Conservation (phyloP, 2,113 vertebrate genomes). For the Bos taurus region ARS-UCD2.0 NC_037339.1:33101501-33102000, state of each 20-base stretch:
- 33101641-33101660: background rate
- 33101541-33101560: constrained; percentile 21
- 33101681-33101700: constrained; percentile 18
- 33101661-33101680: background rate
- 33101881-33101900: background rate
- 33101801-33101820: background rate
- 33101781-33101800: background rate
- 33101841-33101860: background rate
- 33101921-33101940: background rate
- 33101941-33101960: background rate
- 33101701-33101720: constrained; percentile 14
- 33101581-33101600: background rate
- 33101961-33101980: background rate
- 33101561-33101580: background rate
- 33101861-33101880: background rate
- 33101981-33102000: background rate
- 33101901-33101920: too few species aligned
- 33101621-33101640: background rate
- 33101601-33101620: background rate
- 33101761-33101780: constrained; percentile 1
- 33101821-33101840: background rate
- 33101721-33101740: constrained; percentile 29
- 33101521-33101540: background rate
- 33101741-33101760: constrained; percentile 31
- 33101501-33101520: constrained; percentile 10